Evolutionary conservation across 2,888 invertebrate species (phyloP).

Genomic region (Argyresthia goedartella): DNA sequence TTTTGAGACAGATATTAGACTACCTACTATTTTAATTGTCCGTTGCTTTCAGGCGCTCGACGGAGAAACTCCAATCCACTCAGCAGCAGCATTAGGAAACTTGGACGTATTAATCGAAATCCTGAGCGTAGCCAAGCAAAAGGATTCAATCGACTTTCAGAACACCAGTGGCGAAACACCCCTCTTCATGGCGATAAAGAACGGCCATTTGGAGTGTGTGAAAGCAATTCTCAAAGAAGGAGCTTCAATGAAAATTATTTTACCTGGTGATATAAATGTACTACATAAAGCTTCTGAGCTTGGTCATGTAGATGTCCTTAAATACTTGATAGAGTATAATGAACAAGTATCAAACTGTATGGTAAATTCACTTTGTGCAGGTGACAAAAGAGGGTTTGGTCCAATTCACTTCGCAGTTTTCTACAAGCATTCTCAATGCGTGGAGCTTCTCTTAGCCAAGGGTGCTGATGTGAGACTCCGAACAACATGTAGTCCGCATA

Average conservation of each 20-base stretch:
- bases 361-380: constrained; percentile 40
- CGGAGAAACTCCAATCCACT: constrained; percentile 66
- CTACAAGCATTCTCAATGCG: constrained; percentile 57
- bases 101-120: constrained; percentile 62
- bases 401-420: constrained; percentile 69
- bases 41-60: constrained; percentile 43
- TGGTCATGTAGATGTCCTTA: constrained; percentile 66
- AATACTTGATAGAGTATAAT: constrained; percentile 56
- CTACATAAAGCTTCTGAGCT: constrained; percentile 72
- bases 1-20: neutral
- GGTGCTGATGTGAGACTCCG: constrained; percentile 52
- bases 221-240: constrained; percentile 53
- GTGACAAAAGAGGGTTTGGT: constrained; percentile 52
- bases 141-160: constrained; percentile 53
- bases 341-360: constrained; percentile 33
- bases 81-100: constrained; percentile 62
- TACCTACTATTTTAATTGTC: neutral
- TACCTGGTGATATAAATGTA: constrained; percentile 62
- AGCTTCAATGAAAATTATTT: constrained; percentile 46
- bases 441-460: constrained; percentile 47
- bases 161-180: constrained; percentile 63
- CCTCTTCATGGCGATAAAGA: constrained; percentile 51
- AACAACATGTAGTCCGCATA: constrained; percentile 49
- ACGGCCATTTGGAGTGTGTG: constrained; percentile 52
- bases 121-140: constrained; percentile 55